Evolutionary conservation across 2,888 invertebrate genomes (phyloP).

Genomic region (Xanthia togata): DNA sequence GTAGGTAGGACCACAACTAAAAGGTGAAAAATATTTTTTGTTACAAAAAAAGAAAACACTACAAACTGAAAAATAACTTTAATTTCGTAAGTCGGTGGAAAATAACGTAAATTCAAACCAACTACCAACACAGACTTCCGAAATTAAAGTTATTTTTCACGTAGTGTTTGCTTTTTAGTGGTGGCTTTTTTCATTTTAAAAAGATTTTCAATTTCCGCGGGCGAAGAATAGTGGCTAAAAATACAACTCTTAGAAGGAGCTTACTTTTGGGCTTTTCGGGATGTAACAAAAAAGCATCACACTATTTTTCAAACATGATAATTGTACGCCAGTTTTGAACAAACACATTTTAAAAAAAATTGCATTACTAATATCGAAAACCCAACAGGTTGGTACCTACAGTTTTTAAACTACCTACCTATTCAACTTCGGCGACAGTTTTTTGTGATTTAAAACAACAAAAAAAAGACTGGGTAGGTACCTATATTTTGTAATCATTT

Average conservation of each 20-base stretch:
- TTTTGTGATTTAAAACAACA: conserved; percentile 19
- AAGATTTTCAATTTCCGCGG: neutral
- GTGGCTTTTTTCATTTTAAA: too few relatives aligned
- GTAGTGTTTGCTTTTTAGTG: too few relatives aligned
- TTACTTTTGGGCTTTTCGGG: neutral
- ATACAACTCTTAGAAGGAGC: conserved; percentile 3
- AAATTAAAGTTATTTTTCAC: too few relatives aligned
- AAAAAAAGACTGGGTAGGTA: conserved; percentile 31
- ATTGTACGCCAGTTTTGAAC: neutral
- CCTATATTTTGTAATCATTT: conserved; percentile 26
- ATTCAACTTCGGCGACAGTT: neutral
- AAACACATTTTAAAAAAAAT: neutral
- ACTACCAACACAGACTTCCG: too few relatives aligned
- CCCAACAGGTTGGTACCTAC: too few relatives aligned
- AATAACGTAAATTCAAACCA: too few relatives aligned
- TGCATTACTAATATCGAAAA: neutral
- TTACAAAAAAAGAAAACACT: too few relatives aligned
- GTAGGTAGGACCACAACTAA: too few relatives aligned
- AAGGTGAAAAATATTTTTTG: too few relatives aligned
- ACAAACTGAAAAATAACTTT: too few relatives aligned
- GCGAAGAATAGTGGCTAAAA: neutral
- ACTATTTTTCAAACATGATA: neutral
- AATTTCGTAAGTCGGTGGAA: too few relatives aligned
- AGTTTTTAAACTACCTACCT: neutral
- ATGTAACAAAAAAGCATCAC: neutral